phyloP scores from a whole-genome alignment of 2,113 vertebrate genomes.

The Rhizomys pruinosus region DNA sequence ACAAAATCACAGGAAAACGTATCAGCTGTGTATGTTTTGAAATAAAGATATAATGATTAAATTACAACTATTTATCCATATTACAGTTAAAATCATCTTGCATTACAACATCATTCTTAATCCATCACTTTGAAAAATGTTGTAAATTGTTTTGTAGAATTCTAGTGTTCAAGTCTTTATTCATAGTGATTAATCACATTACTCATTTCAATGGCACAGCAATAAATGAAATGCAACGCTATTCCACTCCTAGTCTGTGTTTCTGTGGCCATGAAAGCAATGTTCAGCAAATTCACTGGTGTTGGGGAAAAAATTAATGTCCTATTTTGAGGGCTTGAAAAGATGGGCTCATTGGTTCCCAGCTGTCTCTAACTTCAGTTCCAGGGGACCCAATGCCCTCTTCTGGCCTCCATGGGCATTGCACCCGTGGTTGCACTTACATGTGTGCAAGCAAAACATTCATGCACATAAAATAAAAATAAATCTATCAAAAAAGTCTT shows the following conservation, averaged over 20 bases:
- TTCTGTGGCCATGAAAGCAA: background rate
- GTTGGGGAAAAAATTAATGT: background rate
- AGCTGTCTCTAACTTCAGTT: no score
- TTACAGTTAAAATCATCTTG: background rate
- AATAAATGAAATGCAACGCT: background rate
- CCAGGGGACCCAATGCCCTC: no score
- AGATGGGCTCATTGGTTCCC: no score
- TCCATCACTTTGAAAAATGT: background rate
- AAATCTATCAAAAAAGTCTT: no score
- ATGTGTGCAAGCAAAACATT: no score
- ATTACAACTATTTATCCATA: background rate
- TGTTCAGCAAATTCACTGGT: background rate
- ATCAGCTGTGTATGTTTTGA: background rate
- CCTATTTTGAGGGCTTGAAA: no score
- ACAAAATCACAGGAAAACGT: background rate
- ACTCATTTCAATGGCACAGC: background rate
- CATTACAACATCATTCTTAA: background rate
- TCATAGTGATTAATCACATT: background rate
- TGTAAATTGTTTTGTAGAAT: background rate
- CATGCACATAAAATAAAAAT: no score
- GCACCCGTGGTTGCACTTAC: no score
- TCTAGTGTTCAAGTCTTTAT: background rate
- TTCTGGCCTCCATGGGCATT: no score
- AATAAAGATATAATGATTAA: background rate
- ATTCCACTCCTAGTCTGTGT: fast-evolving